A percentile compares a stretch with the other conserved stretches of the same genome.
Conservation (phyloP, 2,797 vertebrate species). For the Carduelis carduelis region DNA sequence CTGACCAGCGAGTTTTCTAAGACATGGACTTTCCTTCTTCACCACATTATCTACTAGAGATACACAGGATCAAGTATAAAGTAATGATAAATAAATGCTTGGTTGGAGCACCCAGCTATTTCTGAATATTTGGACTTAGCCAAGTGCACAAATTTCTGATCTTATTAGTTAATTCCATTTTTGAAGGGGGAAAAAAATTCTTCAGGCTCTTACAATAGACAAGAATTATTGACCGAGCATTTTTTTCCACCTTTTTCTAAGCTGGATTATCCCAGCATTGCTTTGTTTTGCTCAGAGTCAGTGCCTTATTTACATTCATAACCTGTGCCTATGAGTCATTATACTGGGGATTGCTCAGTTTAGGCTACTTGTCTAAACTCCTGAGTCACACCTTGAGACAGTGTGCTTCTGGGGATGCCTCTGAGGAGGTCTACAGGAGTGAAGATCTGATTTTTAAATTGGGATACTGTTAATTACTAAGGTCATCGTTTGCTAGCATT, state of each 20-base stretch:
- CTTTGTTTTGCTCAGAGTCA: neutral
- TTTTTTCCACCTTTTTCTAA: neutral
- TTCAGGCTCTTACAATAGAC: neutral
- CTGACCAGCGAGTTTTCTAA: neutral
- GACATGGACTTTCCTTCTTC: neutral
- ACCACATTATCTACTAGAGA: neutral
- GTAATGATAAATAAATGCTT: neutral
- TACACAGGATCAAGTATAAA: neutral
- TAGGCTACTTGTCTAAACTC: neutral
- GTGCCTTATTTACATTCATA: neutral
- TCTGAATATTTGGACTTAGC: neutral
- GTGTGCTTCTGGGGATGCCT: neutral
- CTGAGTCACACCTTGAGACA: neutral
- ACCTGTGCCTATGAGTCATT: neutral
- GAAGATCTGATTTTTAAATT: neutral
- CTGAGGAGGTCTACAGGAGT: neutral
- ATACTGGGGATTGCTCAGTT: neutral
- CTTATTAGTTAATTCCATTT: neutral
- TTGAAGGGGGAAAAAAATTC: neutral
- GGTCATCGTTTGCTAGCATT: neutral
- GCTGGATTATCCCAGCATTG: neutral
- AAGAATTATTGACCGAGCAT: neutral
- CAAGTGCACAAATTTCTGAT: neutral
- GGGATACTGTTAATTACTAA: neutral
- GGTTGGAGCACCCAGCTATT: neutral